phyloP scores from a whole-genome alignment of 2,797 vertebrate genomes.

The Varecia variegata region DNA sequence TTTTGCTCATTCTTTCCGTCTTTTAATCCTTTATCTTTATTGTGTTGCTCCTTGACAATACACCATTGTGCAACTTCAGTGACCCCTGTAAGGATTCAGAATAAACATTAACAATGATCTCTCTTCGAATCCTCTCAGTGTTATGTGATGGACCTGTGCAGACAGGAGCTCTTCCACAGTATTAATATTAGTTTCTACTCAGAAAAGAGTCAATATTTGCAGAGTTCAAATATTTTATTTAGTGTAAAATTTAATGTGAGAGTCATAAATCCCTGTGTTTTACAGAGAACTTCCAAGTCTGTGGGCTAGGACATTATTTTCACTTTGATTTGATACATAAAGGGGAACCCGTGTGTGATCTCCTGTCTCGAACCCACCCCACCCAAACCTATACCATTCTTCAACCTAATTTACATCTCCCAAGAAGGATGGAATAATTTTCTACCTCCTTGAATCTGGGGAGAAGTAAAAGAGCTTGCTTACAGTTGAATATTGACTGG shows the following conservation, averaged over 20 bases:
- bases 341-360: neutral
- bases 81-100: neutral
- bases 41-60: neutral
- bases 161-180: neutral
- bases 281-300: constrained; percentile 20
- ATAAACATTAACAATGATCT: neutral
- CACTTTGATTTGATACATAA: neutral
- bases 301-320: neutral
- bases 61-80: neutral
- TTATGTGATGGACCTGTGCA: neutral
- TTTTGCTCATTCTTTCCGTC: neutral
- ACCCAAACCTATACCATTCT: neutral
- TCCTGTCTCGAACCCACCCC: neutral
- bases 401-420: neutral
- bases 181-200: neutral
- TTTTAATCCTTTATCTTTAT: constrained; percentile 22
- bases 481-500: neutral
- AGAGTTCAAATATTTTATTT: constrained; percentile 28
- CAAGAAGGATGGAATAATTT: neutral
- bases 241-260: constrained; percentile 11
- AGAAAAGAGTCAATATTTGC: constrained; percentile 14
- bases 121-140: neutral
- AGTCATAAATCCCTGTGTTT: constrained; percentile 11
- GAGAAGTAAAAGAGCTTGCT: neutral
- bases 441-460: neutral